Evolutionary conservation across 2,888 invertebrate genomes (phyloP).

Genomic region (Nebria salina): DNA sequence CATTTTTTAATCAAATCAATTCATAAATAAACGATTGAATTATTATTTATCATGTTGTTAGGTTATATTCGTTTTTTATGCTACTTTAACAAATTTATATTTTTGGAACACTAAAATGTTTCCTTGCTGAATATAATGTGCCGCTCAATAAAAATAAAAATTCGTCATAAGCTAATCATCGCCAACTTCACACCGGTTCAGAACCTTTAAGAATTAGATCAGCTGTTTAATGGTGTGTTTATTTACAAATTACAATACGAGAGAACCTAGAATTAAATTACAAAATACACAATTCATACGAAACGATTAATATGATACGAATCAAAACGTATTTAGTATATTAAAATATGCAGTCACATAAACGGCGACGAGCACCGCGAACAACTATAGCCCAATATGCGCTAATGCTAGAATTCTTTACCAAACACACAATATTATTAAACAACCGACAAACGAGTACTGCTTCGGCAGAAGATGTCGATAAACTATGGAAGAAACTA

Average conservation of each 20-base stretch:
- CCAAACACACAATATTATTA: conserved; percentile 10
- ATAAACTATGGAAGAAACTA: conserved; percentile 3
- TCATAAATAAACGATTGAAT: no score
- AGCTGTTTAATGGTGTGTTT: conserved; percentile 14
- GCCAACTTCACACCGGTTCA: no score
- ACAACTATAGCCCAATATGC: conserved; percentile 12
- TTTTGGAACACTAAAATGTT: no score
- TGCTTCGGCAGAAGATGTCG: neutral
- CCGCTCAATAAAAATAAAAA: no score
- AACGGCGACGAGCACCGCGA: conserved; percentile 11
- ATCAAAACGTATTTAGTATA: conserved; percentile 8
- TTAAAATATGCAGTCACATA: conserved; percentile 13
- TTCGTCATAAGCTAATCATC: no score
- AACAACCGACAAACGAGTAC: neutral
- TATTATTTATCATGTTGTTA: no score
- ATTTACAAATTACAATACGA: neutral
- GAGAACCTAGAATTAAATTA: neutral
- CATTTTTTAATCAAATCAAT: no score
- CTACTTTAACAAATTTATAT: no score
- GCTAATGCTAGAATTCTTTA: conserved; percentile 11
- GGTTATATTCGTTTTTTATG: no score
- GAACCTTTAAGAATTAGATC: conserved; percentile 10
- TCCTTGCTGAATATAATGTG: no score
- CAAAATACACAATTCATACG: neutral
- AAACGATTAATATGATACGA: conserved; percentile 10